These are phyloP conservation scores for Phrynosoma blainvillii DNA, from an alignment of 2,113 vertebrate genomes.

Conservation along the genomic window DNA sequence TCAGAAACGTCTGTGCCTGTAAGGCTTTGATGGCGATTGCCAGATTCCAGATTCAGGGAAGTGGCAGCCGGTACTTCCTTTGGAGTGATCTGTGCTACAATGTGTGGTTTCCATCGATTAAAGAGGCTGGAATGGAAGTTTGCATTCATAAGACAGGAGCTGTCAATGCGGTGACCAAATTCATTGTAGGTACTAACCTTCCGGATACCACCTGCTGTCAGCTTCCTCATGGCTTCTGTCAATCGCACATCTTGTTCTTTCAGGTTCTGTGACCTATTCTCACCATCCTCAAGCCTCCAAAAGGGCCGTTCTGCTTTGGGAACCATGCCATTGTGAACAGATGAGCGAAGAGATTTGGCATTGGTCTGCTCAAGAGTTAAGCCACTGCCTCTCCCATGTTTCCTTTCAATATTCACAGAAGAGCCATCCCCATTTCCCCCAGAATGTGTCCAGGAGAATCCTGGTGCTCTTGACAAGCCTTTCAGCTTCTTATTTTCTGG, in stretches of 20 bases:
- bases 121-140: slow-evolving; percentile 51
- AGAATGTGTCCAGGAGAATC: slow-evolving; percentile 61
- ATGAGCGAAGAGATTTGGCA: slow-evolving; percentile 13
- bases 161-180: slow-evolving; percentile 41
- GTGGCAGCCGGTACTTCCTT: slow-evolving; percentile 38
- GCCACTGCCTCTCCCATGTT: slow-evolving; percentile 54
- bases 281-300: slow-evolving; percentile 31
- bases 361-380: slow-evolving; percentile 33
- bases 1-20: slow-evolving; percentile 9
- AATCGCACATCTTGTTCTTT: slow-evolving; percentile 67
- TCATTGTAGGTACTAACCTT: slow-evolving; percentile 27
- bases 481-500: slow-evolving; percentile 62
- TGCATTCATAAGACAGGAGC: slow-evolving; percentile 52
- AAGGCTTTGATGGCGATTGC: slow-evolving; percentile 50
- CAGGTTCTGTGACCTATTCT: slow-evolving; percentile 25
- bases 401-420: slow-evolving; percentile 37
- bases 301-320: slow-evolving; percentile 44
- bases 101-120: slow-evolving; percentile 44
- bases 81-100: slow-evolving; percentile 33
- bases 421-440: slow-evolving; percentile 61
- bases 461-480: slow-evolving; percentile 39
- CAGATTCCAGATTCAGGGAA: slow-evolving; percentile 32
- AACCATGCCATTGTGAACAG: slow-evolving; percentile 29
- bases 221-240: slow-evolving; percentile 72
- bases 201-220: slow-evolving; percentile 53